Conservation (phyloP, 2,888 invertebrate genomes). For the Hyles lineata region DNA sequence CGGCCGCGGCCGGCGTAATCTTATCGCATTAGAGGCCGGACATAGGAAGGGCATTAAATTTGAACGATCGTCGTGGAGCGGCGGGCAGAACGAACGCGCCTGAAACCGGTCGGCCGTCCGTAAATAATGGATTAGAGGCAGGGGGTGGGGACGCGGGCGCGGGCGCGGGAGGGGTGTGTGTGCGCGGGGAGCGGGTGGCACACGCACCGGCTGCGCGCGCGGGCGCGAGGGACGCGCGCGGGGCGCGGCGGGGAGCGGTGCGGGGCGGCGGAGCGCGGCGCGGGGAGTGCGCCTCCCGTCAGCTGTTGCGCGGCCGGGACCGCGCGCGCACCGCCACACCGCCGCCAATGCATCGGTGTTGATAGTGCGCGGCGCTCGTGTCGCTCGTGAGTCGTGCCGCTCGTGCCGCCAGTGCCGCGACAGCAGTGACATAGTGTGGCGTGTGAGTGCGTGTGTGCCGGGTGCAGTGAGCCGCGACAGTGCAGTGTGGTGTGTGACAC, state of each 20-base stretch:
- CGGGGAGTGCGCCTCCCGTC: slow-evolving; percentile 81
- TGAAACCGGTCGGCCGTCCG: slow-evolving; percentile 83
- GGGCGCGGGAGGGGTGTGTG: slow-evolving; percentile 56
- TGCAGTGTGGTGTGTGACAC: slow-evolving; percentile 65
- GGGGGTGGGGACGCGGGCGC: slow-evolving; percentile 68
- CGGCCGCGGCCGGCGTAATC: slow-evolving; percentile 67
- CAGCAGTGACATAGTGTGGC: slow-evolving; percentile 66
- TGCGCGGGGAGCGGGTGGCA: slow-evolving; percentile 61
- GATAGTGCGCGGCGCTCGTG: slow-evolving; percentile 74
- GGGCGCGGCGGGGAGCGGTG: slow-evolving; percentile 42
- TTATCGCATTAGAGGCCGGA: slow-evolving; percentile 82
- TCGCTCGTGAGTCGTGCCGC: slow-evolving; percentile 51
- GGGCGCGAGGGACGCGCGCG: slow-evolving; percentile 47
- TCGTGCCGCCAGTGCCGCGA: slow-evolving; percentile 40
- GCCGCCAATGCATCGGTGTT: slow-evolving; percentile 82
- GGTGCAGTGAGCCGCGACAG: slow-evolving; percentile 51
- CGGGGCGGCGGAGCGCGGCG: slow-evolving; percentile 43
- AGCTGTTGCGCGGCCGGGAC: slow-evolving; percentile 84
- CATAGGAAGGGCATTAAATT: slow-evolving; percentile 84
- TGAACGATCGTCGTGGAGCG: slow-evolving; percentile 79
- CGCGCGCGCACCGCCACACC: slow-evolving; percentile 70
- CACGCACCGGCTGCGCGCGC: slow-evolving; percentile 79
- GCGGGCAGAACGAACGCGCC: slow-evolving; percentile 78
- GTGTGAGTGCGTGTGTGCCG: slow-evolving; percentile 47
- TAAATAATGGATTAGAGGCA: slow-evolving; percentile 84